These are phyloP conservation scores for Pseudorhombus dupliciocellatus DNA, from an alignment of 2,113 vertebrate genomes.

Conservation along the genomic window DNA sequence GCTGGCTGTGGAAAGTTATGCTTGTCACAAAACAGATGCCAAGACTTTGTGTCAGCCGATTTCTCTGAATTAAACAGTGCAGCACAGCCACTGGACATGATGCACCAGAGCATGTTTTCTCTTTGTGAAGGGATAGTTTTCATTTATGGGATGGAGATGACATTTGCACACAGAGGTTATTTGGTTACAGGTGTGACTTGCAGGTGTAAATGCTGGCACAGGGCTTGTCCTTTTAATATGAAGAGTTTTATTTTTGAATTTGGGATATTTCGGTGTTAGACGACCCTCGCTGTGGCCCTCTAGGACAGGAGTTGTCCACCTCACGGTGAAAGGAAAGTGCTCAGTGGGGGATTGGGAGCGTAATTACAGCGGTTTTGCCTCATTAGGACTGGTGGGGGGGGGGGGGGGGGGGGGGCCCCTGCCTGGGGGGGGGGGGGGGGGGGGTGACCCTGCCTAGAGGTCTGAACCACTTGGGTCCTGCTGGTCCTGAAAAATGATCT, in stretches of 20 bases:
- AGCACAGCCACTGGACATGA: no score
- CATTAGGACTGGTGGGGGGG: constrained; percentile 66
- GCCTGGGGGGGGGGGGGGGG: neutral
- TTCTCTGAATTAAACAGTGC: no score
- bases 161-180: constrained; percentile 14
- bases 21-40: no score
- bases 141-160: constrained; percentile 7
- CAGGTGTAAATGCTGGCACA: constrained; percentile 19
- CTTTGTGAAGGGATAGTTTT: neutral
- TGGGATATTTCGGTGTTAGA: constrained; percentile 10
- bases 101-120: no score
- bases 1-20: no score
- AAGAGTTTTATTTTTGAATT: constrained; percentile 29
- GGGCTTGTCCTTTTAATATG: constrained; percentile 8
- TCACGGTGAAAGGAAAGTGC: constrained; percentile 37
- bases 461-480: no score
- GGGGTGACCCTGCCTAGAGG: no score
- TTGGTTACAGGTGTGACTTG: neutral
- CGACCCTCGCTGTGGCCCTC: constrained; percentile 44
- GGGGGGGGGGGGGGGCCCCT: constrained; percentile 68
- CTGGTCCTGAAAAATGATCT: no score
- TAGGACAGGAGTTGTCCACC: constrained; percentile 59
- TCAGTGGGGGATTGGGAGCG: constrained; percentile 52
- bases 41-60: no score
- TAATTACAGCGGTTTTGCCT: constrained; percentile 73